Evolutionary conservation across 53 echinoderm and acorn worm species (phyloP).

Genomic region (Pentamera pediparva): DNA sequence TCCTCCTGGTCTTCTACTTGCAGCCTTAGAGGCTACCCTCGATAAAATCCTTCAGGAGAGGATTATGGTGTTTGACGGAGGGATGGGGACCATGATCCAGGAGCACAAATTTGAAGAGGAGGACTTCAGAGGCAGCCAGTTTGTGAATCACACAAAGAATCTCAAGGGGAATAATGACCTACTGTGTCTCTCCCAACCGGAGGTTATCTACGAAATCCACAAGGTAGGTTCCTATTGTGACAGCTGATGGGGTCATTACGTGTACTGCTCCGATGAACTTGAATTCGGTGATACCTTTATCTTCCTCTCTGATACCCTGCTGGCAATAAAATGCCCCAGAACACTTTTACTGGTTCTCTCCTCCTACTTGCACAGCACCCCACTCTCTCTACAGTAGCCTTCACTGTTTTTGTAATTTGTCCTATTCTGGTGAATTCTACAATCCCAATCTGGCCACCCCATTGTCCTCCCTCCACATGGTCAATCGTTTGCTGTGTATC

Average conservation of each 20-base stretch:
- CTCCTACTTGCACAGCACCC: no score
- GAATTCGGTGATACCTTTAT: no score
- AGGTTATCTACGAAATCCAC: slow-evolving; percentile 77
- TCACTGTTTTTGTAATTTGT: no score
- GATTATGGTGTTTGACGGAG: slow-evolving; percentile 94
- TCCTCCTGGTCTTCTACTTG: neutral
- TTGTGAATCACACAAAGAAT: slow-evolving; percentile 65
- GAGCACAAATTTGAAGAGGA: slow-evolving; percentile 65
- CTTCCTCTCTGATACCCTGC: no score
- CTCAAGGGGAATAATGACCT: slow-evolving; percentile 89
- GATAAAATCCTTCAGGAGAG: slow-evolving; percentile 59
- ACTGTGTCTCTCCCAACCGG: slow-evolving; percentile 73
- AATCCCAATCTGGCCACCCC: no score
- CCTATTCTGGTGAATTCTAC: no score
- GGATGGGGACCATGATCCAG: slow-evolving; percentile 94
- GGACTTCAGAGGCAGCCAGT: slow-evolving; percentile 80
- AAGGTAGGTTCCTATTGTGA: slow-evolving; percentile 53
- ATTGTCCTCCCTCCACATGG: no score
- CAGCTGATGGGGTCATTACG: neutral
- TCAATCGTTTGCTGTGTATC: no score
- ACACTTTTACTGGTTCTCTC: no score
- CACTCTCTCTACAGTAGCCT: no score
- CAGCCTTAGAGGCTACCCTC: slow-evolving; percentile 46
- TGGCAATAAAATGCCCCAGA: no score
- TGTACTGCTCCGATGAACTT: neutral